Evolutionary conservation across 2,888 invertebrate species (phyloP).

Genomic region (Eurytoma adleriae): DNA sequence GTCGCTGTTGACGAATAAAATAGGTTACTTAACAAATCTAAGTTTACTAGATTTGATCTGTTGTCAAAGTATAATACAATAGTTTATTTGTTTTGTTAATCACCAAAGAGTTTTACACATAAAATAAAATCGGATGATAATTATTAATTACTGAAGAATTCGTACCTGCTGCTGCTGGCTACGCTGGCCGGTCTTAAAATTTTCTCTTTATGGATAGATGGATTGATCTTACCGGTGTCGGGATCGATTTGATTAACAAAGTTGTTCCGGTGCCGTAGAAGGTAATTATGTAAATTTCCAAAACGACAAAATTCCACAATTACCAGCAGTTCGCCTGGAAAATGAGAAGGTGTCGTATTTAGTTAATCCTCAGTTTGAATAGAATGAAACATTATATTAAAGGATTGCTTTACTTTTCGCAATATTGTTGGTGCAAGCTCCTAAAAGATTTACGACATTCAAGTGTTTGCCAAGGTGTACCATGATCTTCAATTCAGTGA

Average conservation of each 20-base stretch:
- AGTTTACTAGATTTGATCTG: too few relatives aligned
- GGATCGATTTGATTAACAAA: slow-evolving; percentile 90
- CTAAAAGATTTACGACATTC: slow-evolving; percentile 95
- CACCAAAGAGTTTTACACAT: too few relatives aligned
- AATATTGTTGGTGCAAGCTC: slow-evolving; percentile 94
- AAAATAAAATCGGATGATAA: too few relatives aligned
- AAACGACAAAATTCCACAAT: slow-evolving; percentile 96
- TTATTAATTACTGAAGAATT: background rate
- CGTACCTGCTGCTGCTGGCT: slow-evolving; percentile 79
- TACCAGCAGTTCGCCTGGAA: slow-evolving; percentile 89
- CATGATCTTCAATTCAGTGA: slow-evolving; percentile 96
- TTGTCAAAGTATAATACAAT: too few relatives aligned
- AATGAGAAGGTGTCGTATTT: background rate
- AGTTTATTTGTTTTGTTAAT: too few relatives aligned
- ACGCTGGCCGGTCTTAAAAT: slow-evolving; percentile 78
- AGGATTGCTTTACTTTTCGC: slow-evolving; percentile 82
- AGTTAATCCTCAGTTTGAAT: background rate
- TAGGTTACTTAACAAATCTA: too few relatives aligned
- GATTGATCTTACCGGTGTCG: slow-evolving; percentile 83
- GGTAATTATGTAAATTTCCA: slow-evolving; percentile 93
- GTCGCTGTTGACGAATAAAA: slow-evolving; percentile 76
- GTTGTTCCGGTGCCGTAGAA: slow-evolving; percentile 87
- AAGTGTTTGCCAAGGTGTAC: slow-evolving; percentile 95
- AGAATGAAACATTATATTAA: too few relatives aligned
- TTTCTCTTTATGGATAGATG: slow-evolving; percentile 80